Base-by-base conservation (phyloP, 2,797 vertebrate genomes). In the Peromyscus aztecus region DNA sequence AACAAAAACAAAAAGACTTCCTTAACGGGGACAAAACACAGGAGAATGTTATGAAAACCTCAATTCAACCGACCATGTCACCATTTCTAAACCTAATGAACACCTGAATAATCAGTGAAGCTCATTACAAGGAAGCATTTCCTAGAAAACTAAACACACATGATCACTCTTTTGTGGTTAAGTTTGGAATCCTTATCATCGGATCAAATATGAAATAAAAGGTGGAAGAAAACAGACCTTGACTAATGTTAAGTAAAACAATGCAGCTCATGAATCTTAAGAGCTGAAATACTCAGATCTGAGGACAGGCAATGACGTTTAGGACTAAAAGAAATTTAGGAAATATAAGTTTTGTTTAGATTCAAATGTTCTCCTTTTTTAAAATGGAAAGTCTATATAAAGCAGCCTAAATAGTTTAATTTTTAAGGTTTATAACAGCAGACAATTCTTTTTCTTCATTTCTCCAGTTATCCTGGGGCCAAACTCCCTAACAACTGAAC, bases 251-350 rank as follows among this genome's bases (percentile, higher is more conserved):
- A 89, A 86, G 4, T 61, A 5, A 88, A 89, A 75, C 46, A 94
- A 85, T 61, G 11, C 2, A 85, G 31, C 17, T 87, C 87, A 27
- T 23, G 94, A 97, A 55, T 65, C 67, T 21, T 85, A 10, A 52
- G 7, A 83, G 57, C 27, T 11, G 1, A 88, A 95, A 97, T 55
- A 90, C 37, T 49, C 52, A 27, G 91, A 89, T 90, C 34, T 94
- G 55, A 97, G 92, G 23, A 95, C 4, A 76, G 37, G 40, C 37
- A 95, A 4, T 84, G n/a, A 71, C 86, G 92, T 52, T 92, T 88
- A 82, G 82, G 31, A 94, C 31, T 24, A 85, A 93, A 95, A 91
- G 55, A 80, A 87, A 65, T 23, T 75, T 29, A 67, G 5, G 46
- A 49, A 83, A 94, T 83, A 46, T 46, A 69, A 81, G 4, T 49